Evolutionary conservation across 2,113 vertebrate species (phyloP).

Genomic region (Chascanopsetta lugubris): DNA sequence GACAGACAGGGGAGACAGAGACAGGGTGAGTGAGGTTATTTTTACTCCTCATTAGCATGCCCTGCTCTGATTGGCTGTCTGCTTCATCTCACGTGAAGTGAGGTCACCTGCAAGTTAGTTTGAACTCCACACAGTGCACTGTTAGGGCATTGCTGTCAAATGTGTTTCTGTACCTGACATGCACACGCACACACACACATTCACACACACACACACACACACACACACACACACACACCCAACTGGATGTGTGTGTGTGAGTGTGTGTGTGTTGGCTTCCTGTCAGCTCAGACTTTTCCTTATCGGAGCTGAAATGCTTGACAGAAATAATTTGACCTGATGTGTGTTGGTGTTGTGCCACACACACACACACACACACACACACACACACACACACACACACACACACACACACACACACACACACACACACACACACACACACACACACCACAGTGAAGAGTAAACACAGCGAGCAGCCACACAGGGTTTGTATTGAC

Average conservation of each 20-base stretch:
- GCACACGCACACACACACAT: too few species aligned
- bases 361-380: conserved; percentile 42
- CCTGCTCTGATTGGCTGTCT: conserved; percentile 42
- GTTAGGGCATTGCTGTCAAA: conserved; percentile 32
- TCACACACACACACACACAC: too few species aligned
- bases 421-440: conserved; percentile 47
- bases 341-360: conserved; percentile 53
- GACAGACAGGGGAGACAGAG: conserved; percentile 43
- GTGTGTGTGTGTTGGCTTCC: conserved; percentile 15
- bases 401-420: conserved; percentile 41
- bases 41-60: conserved; percentile 25
- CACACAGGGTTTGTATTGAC: conserved; percentile 21
- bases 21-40: conserved; percentile 41
- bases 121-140: conserved; percentile 25
- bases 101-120: conserved; percentile 37
- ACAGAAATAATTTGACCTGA: conserved; percentile 69
- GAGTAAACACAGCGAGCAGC: conserved; percentile 35
- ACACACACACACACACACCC: too few species aligned
- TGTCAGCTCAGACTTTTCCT: conserved; percentile 35
- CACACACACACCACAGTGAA: conserved; percentile 39
- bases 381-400: conserved; percentile 43
- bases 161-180: conserved; percentile 29
- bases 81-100: conserved; percentile 40
- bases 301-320: conserved; percentile 54
- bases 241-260: not conserved